Percentiles rank a stretch among this genome's conserved stretches.
Conservation (phyloP, 2,888 invertebrate genomes). For the Notodromas monacha region DNA sequence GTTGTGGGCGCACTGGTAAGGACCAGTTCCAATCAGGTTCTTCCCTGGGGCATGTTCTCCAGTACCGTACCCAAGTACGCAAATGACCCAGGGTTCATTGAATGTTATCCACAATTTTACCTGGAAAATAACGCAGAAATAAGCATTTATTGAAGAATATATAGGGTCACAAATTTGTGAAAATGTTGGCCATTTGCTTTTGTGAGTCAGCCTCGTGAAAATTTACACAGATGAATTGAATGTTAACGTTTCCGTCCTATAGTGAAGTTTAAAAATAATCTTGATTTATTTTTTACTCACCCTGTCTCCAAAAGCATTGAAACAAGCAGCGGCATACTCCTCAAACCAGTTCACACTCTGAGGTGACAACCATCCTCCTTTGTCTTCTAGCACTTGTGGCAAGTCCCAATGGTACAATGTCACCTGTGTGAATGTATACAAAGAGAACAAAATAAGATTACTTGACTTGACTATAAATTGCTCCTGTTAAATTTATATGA, state of each 20-base stretch:
- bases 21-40: slow-evolving; percentile 15
- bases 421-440: too few relatives aligned
- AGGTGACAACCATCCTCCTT: slow-evolving; percentile 17
- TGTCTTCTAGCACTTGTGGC: slow-evolving; percentile 20
- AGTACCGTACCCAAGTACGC: slow-evolving; percentile 11
- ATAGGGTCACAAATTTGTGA: too few relatives aligned
- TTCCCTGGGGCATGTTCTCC: slow-evolving; percentile 12
- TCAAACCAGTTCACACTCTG: slow-evolving; percentile 14
- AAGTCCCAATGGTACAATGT: slow-evolving; percentile 24
- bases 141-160: too few relatives aligned
- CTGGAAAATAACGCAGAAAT: too few relatives aligned
- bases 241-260: slow-evolving; percentile 1
- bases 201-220: too few relatives aligned
- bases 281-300: too few relatives aligned
- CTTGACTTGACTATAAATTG: too few relatives aligned
- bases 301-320: slow-evolving; percentile 15
- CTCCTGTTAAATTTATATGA: too few relatives aligned
- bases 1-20: slow-evolving; percentile 21
- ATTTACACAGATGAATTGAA: too few relatives aligned
- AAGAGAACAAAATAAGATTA: too few relatives aligned
- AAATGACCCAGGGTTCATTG: slow-evolving; percentile 22
- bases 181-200: too few relatives aligned
- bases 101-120: slow-evolving; percentile 23
- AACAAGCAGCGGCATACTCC: slow-evolving; percentile 16
- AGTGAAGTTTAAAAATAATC: neutral